These are phyloP conservation scores for Drosophila pandora DNA, from an alignment of 1,140 invertebrate species.

Conservation along the genomic window DNA sequence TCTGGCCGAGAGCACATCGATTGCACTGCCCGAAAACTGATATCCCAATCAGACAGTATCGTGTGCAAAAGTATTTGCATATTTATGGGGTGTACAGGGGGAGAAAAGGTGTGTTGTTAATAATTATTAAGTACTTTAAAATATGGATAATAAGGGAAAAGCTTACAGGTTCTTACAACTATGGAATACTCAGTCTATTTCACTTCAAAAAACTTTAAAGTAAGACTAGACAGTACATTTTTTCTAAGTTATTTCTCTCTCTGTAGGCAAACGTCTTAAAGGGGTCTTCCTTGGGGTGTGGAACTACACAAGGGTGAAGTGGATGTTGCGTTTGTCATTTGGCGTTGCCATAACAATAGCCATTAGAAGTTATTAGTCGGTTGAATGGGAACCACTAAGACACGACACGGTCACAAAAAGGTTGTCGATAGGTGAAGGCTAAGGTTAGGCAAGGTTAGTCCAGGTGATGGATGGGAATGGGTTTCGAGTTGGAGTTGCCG, in stretches of 20 bases:
- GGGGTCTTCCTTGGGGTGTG: conserved; percentile 6
- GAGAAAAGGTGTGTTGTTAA: too few species aligned
- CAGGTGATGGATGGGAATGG: conserved; percentile 18
- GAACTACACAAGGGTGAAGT: background rate
- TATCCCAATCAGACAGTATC: background rate
- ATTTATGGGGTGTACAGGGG: conserved; percentile 25
- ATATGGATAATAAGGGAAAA: too few species aligned
- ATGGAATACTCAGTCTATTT: too few species aligned
- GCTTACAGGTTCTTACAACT: too few species aligned
- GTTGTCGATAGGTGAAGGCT: conserved; percentile 47
- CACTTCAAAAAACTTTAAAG: too few species aligned
- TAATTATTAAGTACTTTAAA: too few species aligned
- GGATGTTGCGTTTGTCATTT: conserved; percentile 36
- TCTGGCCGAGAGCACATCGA: conserved; percentile 37
- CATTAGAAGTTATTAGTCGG: conserved; percentile 65
- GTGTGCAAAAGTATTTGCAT: conserved; percentile 28
- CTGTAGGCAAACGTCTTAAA: conserved; percentile 6
- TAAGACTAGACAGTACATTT: background rate
- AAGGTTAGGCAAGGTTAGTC: conserved; percentile 51
- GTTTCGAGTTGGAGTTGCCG: background rate
- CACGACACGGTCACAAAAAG: conserved; percentile 27
- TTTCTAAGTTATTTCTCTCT: background rate
- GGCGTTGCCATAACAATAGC: conserved; percentile 41
- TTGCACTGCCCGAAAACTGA: conserved; percentile 28
- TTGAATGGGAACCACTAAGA: conserved; percentile 23